A percentile compares a stretch with the other conserved stretches of the same genome.
Evolutionary conservation across 23 tunicate genomes (phyloP).

Genomic region (Phallusia fumigata): DNA sequence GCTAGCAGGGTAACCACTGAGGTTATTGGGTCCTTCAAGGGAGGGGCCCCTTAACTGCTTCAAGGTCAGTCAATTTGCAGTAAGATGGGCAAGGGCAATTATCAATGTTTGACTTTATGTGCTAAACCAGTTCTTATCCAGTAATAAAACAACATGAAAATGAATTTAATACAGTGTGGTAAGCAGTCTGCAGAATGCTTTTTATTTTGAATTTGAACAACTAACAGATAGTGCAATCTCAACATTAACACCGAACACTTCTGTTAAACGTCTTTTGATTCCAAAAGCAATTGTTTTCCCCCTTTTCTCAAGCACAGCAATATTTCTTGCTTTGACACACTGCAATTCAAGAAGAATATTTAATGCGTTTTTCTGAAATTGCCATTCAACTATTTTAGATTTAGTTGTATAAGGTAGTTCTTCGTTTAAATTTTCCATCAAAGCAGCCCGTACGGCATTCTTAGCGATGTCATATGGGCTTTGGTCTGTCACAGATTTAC

Average conservation of each 20-base stretch:
- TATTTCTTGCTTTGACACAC: constrained; percentile 25
- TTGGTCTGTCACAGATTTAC: constrained; percentile 50
- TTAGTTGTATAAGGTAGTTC: constrained; percentile 79
- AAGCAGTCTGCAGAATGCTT: too few species aligned
- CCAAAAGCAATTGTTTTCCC: neutral
- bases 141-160: too few species aligned
- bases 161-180: too few species aligned
- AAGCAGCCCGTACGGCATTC: constrained; percentile 49
- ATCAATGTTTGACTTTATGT: too few species aligned
- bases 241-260: neutral
- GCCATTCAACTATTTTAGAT: constrained; percentile 36
- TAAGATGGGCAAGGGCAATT: too few species aligned
- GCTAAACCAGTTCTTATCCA: too few species aligned
- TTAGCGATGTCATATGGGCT: constrained; percentile 44
- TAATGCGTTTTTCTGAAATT: constrained; percentile 17
- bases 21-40: too few species aligned
- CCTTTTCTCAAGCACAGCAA: constrained; percentile 13
- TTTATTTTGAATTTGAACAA: too few species aligned
- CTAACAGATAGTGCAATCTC: neutral
- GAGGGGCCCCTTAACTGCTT: too few species aligned
- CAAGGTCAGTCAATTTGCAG: too few species aligned
- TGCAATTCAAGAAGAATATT: constrained; percentile 23
- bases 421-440: constrained; percentile 68
- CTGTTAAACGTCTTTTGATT: neutral
- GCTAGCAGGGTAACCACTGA: too few species aligned